Conservation (phyloP, 1,140 invertebrate genomes). For the Camponotus vicinus region DNA sequence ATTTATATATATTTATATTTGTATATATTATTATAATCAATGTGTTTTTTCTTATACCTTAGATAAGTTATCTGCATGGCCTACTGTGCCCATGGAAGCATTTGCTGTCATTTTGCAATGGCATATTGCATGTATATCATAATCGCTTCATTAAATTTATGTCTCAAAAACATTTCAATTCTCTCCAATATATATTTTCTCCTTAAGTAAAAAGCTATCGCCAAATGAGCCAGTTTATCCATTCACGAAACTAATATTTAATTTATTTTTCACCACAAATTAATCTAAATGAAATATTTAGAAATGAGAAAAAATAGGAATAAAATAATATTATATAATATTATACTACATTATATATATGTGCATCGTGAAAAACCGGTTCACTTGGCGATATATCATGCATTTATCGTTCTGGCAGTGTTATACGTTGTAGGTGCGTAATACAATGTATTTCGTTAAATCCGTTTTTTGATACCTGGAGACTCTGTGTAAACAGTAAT, state of each 20-base stretch:
- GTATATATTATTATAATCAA: slow-evolving; percentile 73
- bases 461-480: slow-evolving; percentile 69
- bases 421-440: slow-evolving; percentile 72
- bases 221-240: slow-evolving; percentile 50
- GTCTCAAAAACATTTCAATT: slow-evolving; percentile 62
- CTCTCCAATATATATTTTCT: slow-evolving; percentile 39
- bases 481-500: slow-evolving; percentile 65
- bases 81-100: slow-evolving; percentile 79
- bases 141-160: slow-evolving; percentile 67
- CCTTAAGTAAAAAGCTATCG: slow-evolving; percentile 56
- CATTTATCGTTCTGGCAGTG: slow-evolving; percentile 76
- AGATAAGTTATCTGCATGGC: slow-evolving; percentile 71
- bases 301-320: neutral
- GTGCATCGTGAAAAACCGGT: slow-evolving; percentile 36
- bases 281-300: slow-evolving; percentile 32
- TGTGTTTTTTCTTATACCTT: slow-evolving; percentile 61
- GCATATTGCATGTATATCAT: slow-evolving; percentile 63
- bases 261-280: neutral
- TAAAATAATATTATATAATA: slow-evolving; percentile 28
- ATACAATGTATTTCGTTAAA: slow-evolving; percentile 74
- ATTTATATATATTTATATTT: slow-evolving; percentile 69
- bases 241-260: neutral
- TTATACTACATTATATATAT: slow-evolving; percentile 3
- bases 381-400: slow-evolving; percentile 54
- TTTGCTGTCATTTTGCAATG: slow-evolving; percentile 75